Evolutionary conservation across 2,797 vertebrate species (phyloP).

Genomic region (Myoxocephalus aenaeus): DNA sequence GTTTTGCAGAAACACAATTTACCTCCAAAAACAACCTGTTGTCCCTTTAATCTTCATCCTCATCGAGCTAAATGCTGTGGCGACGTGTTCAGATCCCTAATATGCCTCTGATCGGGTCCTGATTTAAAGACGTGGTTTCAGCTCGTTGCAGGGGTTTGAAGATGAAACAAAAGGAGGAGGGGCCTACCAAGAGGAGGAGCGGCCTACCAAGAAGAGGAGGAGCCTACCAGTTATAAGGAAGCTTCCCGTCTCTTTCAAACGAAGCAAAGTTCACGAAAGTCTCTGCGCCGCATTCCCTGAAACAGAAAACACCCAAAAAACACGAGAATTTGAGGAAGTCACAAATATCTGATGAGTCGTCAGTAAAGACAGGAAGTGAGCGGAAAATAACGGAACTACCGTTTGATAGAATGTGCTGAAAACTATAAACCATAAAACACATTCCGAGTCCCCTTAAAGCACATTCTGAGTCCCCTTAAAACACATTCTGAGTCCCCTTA

Average conservation of each 20-base stretch:
- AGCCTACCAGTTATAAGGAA: slow-evolving; percentile 96
- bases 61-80: too few species aligned
- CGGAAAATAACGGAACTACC: not conserved
- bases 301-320: slow-evolving; percentile 22
- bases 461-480: too few species aligned
- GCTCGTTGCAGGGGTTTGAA: not conserved
- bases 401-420: too few species aligned
- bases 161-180: slow-evolving; percentile 4
- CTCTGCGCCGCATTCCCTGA: slow-evolving; percentile 94
- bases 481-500: not conserved
- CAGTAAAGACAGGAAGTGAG: slow-evolving; percentile 52
- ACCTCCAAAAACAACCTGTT: too few species aligned
- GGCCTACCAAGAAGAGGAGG: not conserved
- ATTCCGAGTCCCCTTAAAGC: too few species aligned
- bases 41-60: too few species aligned
- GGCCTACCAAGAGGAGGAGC: slow-evolving; percentile 84
- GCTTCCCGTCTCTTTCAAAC: slow-evolving; percentile 94
- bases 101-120: slow-evolving; percentile 36
- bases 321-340: slow-evolving; percentile 42
- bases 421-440: too few species aligned
- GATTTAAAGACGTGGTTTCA: not conserved
- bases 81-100: not conserved
- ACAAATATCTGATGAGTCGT: slow-evolving; percentile 38
- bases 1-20: too few species aligned
- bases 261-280: slow-evolving; percentile 98